Evolutionary conservation across 2,888 invertebrate species (phyloP).

Genomic region (Omphaloscelis lunosa): DNA sequence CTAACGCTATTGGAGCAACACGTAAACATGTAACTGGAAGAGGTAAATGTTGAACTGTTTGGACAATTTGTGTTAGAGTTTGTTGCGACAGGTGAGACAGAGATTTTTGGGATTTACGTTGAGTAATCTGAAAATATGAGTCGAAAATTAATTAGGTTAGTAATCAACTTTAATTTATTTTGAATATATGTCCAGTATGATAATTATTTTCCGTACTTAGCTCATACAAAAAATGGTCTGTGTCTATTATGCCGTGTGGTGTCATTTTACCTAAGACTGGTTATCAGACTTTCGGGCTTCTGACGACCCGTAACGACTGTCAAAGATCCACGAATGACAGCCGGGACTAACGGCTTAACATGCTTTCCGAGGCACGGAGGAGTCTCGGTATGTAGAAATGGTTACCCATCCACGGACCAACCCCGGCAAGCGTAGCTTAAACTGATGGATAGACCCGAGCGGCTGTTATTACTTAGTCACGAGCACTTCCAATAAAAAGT

Average conservation of each 20-base stretch:
- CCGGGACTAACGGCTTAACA: no score
- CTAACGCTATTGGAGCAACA: conserved; percentile 62
- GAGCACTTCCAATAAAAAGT: background rate
- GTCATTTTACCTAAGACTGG: no score
- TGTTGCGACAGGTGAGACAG: conserved; percentile 28
- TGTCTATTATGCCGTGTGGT: no score
- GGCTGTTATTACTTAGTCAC: no score
- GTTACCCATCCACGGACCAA: no score
- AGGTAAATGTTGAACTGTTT: conserved; percentile 42
- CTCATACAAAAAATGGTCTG: background rate
- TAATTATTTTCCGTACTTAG: background rate
- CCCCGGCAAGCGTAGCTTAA: no score
- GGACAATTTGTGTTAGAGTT: conserved; percentile 41
- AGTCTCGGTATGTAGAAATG: no score
- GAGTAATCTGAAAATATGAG: conserved; percentile 8
- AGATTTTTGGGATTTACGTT: conserved; percentile 25
- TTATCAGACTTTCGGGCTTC: no score
- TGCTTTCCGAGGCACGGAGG: no score
- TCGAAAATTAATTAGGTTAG: background rate
- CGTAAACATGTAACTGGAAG: conserved; percentile 54
- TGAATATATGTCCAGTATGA: background rate
- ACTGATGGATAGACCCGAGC: no score
- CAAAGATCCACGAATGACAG: no score
- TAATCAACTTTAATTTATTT: background rate
- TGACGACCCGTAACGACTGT: no score